Evolutionary conservation across 2,797 vertebrate genomes (phyloP).

Genomic region (Anabacerthia variegaticeps): DNA sequence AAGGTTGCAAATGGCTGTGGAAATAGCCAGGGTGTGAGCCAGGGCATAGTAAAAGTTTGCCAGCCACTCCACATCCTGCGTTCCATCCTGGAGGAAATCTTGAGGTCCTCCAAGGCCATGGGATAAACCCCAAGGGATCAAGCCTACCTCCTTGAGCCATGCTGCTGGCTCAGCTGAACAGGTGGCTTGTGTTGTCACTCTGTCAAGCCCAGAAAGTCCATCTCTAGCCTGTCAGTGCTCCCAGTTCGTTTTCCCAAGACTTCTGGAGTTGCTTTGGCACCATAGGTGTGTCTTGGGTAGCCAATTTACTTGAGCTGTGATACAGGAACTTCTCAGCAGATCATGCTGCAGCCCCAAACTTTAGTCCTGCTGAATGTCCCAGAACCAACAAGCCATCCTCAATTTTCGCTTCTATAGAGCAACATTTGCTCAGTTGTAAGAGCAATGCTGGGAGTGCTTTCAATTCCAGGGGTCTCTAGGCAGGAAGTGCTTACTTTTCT

Average conservation of each 20-base stretch:
- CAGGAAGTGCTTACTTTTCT: not conserved
- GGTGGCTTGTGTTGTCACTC: not conserved
- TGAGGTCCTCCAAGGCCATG: not conserved
- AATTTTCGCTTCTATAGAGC: not conserved
- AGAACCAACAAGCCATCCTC: not conserved
- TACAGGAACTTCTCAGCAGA: not conserved
- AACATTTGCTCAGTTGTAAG: not conserved
- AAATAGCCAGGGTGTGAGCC: not conserved
- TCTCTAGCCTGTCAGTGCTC: not conserved
- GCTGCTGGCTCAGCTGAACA: not conserved
- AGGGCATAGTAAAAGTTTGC: not conserved
- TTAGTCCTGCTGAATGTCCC: not conserved
- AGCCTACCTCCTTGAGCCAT: not conserved
- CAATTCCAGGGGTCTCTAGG: not conserved
- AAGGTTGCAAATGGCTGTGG: not conserved
- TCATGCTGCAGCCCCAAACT: not conserved
- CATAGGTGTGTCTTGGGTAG: not conserved
- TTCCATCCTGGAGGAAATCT: not conserved
- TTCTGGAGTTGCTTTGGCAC: not conserved
- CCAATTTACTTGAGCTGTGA: not conserved
- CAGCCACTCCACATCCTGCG: rapidly evolving
- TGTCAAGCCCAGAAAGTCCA: not conserved
- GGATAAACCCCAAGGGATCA: not conserved
- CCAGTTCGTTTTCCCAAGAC: not conserved
- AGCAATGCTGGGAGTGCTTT: not conserved